These are phyloP conservation scores for Aphelocoma coerulescens DNA, from an alignment of 2,113 vertebrate species.

Conservation along the genomic window DNA sequence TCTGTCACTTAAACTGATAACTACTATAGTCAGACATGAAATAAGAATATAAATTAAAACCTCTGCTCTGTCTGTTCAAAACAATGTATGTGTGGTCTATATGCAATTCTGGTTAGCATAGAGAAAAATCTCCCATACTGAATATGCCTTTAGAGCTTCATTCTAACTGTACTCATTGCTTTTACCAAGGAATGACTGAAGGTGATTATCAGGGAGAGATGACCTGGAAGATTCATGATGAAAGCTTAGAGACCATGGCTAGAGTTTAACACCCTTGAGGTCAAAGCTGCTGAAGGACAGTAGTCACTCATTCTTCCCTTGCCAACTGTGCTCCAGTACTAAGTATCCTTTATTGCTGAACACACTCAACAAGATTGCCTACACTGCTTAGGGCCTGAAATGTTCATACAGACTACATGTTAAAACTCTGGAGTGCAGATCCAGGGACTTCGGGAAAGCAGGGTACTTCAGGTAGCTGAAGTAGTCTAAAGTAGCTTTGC, in stretches of 20 bases:
- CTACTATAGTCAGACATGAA: neutral
- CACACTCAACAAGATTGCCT: neutral
- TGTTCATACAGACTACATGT: neutral
- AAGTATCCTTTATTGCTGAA: neutral
- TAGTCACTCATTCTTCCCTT: neutral
- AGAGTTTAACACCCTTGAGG: neutral
- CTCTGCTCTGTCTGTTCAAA: neutral
- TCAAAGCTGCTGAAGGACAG: neutral
- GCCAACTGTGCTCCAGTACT: neutral
- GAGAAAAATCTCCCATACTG: neutral
- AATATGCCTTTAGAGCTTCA: neutral
- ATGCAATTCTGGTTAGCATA: neutral
- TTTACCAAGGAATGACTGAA: neutral
- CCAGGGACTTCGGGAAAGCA: neutral
- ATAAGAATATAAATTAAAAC: neutral
- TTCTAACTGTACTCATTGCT: neutral
- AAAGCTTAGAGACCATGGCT: neutral
- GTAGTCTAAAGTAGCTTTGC: neutral
- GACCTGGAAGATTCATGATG: neutral
- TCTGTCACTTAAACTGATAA: neutral
- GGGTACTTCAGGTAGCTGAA: neutral
- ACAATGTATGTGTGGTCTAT: neutral
- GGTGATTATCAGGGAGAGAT: neutral
- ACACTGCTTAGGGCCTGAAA: neutral
- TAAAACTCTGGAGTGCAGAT: neutral